phyloP scores from a whole-genome alignment of 2,113 vertebrate genomes.

The Neolamprologus cancellatus region DNA sequence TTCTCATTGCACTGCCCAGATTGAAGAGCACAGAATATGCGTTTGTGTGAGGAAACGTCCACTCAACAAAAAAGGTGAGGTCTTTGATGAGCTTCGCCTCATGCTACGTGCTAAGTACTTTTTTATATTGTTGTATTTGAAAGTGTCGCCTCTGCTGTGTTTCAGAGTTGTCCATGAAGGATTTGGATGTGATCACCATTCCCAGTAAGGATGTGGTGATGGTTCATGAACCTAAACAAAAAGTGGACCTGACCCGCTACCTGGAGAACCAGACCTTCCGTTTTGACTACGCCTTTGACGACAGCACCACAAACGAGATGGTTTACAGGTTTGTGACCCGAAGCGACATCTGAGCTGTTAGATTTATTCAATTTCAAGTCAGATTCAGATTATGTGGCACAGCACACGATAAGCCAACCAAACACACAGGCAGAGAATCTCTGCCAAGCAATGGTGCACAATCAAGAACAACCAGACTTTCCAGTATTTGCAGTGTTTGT shows the following conservation, averaged over 20 bases:
- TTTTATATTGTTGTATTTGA: not conserved
- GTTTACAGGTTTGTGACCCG: conserved; percentile 83
- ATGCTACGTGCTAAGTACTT: not conserved
- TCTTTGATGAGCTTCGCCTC: not conserved
- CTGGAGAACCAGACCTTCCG: conserved; percentile 99
- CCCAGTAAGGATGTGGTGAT: conserved; percentile 98
- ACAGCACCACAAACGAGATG: conserved; percentile 94
- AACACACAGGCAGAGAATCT: not conserved
- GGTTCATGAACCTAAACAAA: conserved; percentile 98
- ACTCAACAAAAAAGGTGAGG: conserved; percentile 94
- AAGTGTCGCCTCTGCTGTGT: not conserved
- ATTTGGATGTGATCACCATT: conserved; percentile 96
- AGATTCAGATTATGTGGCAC: not conserved
- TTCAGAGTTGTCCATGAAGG: conserved; percentile 85
- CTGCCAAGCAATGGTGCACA: not conserved
- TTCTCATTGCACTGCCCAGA: conserved; percentile 66
- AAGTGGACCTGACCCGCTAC: conserved; percentile 95
- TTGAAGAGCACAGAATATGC: conserved; percentile 98
- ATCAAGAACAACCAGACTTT: not conserved
- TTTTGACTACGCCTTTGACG: conserved; percentile 97
- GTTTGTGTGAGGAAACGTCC: conserved; percentile 97
- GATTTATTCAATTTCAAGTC: not conserved
- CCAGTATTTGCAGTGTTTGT: not conserved
- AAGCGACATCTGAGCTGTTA: not conserved
- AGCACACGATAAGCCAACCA: not conserved